phyloP scores from a whole-genome alignment of 2,797 vertebrate species.

The Crax fasciolata region DNA sequence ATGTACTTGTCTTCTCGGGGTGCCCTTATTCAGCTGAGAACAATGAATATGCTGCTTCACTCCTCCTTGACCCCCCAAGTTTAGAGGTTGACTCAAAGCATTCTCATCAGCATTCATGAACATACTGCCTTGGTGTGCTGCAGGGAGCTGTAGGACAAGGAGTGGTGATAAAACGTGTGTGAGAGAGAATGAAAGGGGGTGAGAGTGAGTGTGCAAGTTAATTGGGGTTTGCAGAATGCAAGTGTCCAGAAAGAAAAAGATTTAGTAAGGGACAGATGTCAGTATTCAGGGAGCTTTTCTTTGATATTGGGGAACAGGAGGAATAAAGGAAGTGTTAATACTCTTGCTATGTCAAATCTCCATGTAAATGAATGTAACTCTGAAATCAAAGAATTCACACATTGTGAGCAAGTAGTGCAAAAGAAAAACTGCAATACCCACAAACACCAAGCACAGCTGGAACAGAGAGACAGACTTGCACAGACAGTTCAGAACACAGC shows the following conservation, averaged over 20 bases:
- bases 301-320: not conserved
- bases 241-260: not conserved
- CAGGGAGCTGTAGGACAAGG: rapidly evolving
- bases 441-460: not conserved
- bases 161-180: not conserved
- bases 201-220: not conserved
- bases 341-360: not conserved
- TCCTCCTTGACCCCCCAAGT: not conserved
- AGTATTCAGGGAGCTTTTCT: not conserved
- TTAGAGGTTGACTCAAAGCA: not conserved
- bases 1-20: not conserved
- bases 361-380: not conserved
- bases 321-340: not conserved
- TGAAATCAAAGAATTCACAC: not conserved
- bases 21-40: slow-evolving; percentile 26
- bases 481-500: not conserved
- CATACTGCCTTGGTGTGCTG: not conserved
- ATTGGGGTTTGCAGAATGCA: not conserved
- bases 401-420: not conserved
- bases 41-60: not conserved
- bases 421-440: not conserved
- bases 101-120: not conserved
- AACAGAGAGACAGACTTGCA: not conserved
- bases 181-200: not conserved
- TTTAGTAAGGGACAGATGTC: not conserved